Evolutionary conservation across 2,113 vertebrate species (phyloP).

Genomic region (Ammodytes dubius): DNA sequence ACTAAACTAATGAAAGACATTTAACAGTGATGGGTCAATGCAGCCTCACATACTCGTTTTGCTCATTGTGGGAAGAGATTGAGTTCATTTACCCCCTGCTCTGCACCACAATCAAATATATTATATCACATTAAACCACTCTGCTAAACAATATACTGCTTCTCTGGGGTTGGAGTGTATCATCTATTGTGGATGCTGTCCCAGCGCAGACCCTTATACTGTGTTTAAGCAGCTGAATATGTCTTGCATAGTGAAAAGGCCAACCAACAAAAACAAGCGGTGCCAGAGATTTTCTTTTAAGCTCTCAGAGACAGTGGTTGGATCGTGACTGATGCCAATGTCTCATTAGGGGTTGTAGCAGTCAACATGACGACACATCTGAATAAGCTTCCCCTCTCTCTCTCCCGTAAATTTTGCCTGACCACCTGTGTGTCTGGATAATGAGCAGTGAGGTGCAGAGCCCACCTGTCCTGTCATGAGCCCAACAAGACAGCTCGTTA

Average conservation of each 20-base stretch:
- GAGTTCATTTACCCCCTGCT: background rate
- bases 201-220: background rate
- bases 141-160: background rate
- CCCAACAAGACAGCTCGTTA: conserved; percentile 59
- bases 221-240: background rate
- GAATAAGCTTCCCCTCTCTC: conserved; percentile 12
- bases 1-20: too few relatives aligned
- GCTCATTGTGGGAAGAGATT: background rate
- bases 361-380: conserved; percentile 44
- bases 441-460: conserved; percentile 58
- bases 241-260: background rate
- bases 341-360: conserved; percentile 66
- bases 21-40: too few relatives aligned
- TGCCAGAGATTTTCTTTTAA: conserved; percentile 7
- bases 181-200: background rate
- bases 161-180: background rate
- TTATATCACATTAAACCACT: background rate
- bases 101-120: background rate
- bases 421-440: conserved; percentile 57
- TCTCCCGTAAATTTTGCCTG: conserved; percentile 27
- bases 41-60: background rate
- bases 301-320: conserved; percentile 11
- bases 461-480: conserved; percentile 53
- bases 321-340: conserved; percentile 19
- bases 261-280: background rate